Conservation (phyloP, 2,888 invertebrate species). For the Vanessa cardui region DNA sequence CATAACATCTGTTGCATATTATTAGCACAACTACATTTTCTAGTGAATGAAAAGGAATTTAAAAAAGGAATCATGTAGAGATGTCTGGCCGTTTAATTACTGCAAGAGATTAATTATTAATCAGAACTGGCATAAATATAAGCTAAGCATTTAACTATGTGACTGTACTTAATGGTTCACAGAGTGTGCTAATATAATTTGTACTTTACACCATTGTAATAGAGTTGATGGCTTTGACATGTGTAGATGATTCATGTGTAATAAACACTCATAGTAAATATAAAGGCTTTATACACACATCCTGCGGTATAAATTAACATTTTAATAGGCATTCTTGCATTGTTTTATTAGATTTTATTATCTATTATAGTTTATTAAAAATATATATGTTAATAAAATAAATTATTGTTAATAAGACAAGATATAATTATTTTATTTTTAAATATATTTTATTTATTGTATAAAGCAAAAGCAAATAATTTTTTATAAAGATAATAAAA, state of each 20-base stretch:
- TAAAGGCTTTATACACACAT: slow-evolving; percentile 48
- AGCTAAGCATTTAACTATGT: slow-evolving; percentile 38
- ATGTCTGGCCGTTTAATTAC: slow-evolving; percentile 64
- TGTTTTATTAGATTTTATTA: slow-evolving; percentile 22
- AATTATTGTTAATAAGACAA: background rate
- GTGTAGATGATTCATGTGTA: slow-evolving; percentile 27
- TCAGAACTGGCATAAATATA: slow-evolving; percentile 43
- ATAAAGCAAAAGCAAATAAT: too few species aligned
- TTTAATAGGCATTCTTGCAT: slow-evolving; percentile 52
- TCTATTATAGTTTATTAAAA: too few species aligned
- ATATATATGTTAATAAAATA: background rate
- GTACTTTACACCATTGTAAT: slow-evolving; percentile 31
- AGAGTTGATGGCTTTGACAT: slow-evolving; percentile 15
- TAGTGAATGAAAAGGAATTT: slow-evolving; percentile 20
- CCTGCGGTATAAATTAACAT: slow-evolving; percentile 65
- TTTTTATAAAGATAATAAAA: background rate
- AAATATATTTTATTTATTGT: too few species aligned
- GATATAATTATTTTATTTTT: too few species aligned
- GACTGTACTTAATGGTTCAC: slow-evolving; percentile 19
- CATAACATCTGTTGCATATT: slow-evolving; percentile 5
- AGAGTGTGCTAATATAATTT: slow-evolving; percentile 22
- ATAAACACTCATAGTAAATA: slow-evolving; percentile 45
- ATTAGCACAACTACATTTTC: background rate
- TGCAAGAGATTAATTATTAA: slow-evolving; percentile 47
- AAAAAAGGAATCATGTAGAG: slow-evolving; percentile 58